Percentiles rank a stretch among this genome's conserved stretches.
Evolutionary conservation across 1,140 invertebrate genomes (phyloP).

Genomic region (Pseudomyrmex gracilis): DNA sequence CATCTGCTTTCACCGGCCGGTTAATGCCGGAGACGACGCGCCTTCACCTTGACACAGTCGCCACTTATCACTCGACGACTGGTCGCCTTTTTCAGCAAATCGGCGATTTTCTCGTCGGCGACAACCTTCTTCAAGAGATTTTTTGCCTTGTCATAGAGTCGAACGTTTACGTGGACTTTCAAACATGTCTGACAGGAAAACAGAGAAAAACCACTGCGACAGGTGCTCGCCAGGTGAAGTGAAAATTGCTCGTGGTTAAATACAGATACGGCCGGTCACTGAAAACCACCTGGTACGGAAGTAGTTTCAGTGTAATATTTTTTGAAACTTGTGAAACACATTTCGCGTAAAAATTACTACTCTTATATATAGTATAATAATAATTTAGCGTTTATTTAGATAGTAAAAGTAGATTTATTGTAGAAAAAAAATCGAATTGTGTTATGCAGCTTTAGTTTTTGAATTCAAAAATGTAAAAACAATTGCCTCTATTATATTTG

Average conservation of each 20-base stretch:
- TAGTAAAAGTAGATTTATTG: not conserved
- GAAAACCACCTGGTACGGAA: constrained; percentile 24
- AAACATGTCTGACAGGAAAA: constrained; percentile 19
- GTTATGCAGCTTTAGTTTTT: not conserved
- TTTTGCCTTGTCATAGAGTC: not conserved
- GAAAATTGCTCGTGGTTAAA: constrained; percentile 5
- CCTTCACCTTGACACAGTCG: constrained; percentile 80
- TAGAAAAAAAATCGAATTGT: not conserved
- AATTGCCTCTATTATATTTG: not conserved
- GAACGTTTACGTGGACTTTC: constrained; percentile 13
- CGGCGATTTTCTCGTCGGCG: constrained; percentile 36
- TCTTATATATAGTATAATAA: not conserved
- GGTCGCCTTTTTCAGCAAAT: constrained; percentile 4
- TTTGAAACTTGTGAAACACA: not conserved
- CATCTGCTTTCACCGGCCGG: constrained; percentile 75
- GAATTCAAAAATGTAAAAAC: not conserved
- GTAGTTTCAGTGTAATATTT: not conserved
- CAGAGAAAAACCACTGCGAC: constrained; percentile 22
- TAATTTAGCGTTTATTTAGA: not conserved
- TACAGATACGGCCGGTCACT: not conserved
- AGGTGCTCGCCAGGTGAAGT: constrained; percentile 51
- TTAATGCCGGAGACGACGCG: constrained; percentile 67
- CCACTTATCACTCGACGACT: constrained; percentile 17
- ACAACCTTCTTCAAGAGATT: not conserved
- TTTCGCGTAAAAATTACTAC: not conserved